A percentile compares a stretch with the other conserved stretches of the same genome.
phyloP scores from a whole-genome alignment of 2,888 invertebrate species.

The Oxyteleia sp. region DNA sequence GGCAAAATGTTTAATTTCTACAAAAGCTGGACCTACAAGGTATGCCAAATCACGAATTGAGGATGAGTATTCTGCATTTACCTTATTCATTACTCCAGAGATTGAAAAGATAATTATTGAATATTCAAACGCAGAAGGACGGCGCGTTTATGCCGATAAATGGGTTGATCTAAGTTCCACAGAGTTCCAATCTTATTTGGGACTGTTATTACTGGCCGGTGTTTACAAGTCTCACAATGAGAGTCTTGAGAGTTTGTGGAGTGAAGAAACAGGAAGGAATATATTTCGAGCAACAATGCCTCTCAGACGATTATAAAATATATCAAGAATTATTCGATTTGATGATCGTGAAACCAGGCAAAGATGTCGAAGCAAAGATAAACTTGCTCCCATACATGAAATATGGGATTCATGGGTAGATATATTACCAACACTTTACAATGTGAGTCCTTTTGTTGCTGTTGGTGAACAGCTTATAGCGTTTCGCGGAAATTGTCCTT shows the following conservation, averaged over 20 bases:
- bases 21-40: conserved; percentile 12
- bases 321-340: conserved; percentile 5
- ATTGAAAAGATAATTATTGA: background rate
- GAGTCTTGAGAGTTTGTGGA: background rate
- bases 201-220: conserved; percentile 1
- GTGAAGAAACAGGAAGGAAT: conserved; percentile 2
- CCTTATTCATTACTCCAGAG: background rate
- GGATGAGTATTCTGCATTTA: conserved; percentile 8
- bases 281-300: conserved; percentile 10
- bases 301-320: background rate
- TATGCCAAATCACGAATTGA: conserved; percentile 1
- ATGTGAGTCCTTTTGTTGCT: conserved; percentile 1
- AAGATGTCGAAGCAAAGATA: background rate
- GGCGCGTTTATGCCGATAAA: background rate
- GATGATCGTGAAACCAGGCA: conserved; percentile 3
- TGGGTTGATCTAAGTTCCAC: no score
- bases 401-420: conserved; percentile 4
- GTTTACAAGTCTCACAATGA: conserved; percentile 7
- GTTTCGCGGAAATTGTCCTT: conserved; percentile 21
- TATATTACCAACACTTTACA: conserved; percentile 12
- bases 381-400: conserved; percentile 4
- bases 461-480: conserved; percentile 18
- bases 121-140: background rate
- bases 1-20: background rate
- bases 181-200: background rate